Evolutionary conservation across 1,140 invertebrate species (phyloP), one percentile per base, ranked within the genome.

Genomic region (Anadara kagoshimensis): DNA sequence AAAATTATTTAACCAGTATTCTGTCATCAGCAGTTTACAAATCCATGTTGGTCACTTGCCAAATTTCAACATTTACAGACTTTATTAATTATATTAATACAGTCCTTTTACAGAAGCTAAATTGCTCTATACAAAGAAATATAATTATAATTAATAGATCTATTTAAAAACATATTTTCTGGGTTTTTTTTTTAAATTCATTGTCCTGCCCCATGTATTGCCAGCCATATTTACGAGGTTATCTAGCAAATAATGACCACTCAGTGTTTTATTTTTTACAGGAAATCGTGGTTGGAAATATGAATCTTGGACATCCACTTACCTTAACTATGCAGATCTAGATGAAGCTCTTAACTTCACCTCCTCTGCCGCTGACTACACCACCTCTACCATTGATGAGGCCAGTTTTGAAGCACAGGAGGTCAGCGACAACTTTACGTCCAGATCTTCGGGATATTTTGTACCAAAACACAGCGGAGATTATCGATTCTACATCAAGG

Each of bases 271-370:
- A 5, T 59, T 36, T 29, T 62, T 44, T 62, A 10, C 20, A 68
- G 65, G 65, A 26, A 57, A 24, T 22, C 41, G 65, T 44, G 65
- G 65, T 26, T 58, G 57, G 24, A 41, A 57, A n/a, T 26, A 24
- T 24, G 74, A 78, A 14, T 49, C 47, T 7, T 74, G 78, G 74
- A 73, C 70, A 24, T 69, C 44, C 10, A 76, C 79, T 8, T 47
- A 56, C 7, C 58, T 65, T 11, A 62, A n/a, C 49, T 64, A 36
- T 36, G 41, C 43, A 14, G 45, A 56, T 16, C 10, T 71, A 22
- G 49, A 56, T 18, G 63, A 63, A 8, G 26, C 73, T 7, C 20
- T 45, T 7, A 26, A 36, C 10, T 45, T 65, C 14, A 53, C 49
- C 49, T 64, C 67, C 43, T 47, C 54, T 7, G 49, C 65, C 1